Evolutionary conservation across 2,888 invertebrate genomes (phyloP).

Genomic region (Eumerus sabulonum): DNA sequence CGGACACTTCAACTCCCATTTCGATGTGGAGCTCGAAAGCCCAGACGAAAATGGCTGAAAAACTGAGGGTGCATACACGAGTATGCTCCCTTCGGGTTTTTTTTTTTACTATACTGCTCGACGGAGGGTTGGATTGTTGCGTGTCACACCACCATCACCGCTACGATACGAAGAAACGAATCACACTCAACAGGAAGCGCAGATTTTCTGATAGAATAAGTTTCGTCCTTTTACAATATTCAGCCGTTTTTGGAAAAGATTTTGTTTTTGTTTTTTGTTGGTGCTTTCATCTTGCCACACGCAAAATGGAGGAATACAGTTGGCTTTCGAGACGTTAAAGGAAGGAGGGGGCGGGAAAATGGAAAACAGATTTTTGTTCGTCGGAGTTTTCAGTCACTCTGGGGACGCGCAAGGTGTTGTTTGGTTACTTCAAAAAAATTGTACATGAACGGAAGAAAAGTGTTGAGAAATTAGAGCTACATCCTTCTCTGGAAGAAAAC

Average conservation of each 20-base stretch:
- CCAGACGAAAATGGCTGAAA: conserved; percentile 50
- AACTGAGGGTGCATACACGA: conserved; percentile 23
- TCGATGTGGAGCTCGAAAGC: background rate
- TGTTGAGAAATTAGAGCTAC: too few species aligned
- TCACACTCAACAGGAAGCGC: conserved; percentile 55
- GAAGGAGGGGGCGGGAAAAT: too few species aligned
- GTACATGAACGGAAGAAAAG: too few species aligned
- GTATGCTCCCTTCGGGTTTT: conserved; percentile 21
- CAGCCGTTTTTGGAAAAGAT: background rate
- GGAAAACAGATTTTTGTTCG: too few species aligned
- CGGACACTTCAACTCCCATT: background rate
- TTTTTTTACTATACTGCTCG: conserved; percentile 1
- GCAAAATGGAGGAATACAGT: conserved; percentile 41
- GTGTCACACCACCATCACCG: conserved; percentile 52
- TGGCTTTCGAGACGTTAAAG: too few species aligned
- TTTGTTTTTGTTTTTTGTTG: too few species aligned
- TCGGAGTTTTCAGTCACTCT: too few species aligned
- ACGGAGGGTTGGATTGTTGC: conserved; percentile 46
- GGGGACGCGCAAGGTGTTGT: too few species aligned
- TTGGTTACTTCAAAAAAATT: too few species aligned
- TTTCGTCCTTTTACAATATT: conserved; percentile 33
- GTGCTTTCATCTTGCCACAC: background rate
- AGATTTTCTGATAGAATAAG: conserved; percentile 64
- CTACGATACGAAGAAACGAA: conserved; percentile 32
- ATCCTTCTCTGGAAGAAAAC: too few species aligned